Percentiles rank a stretch among this genome's conserved stretches.
phyloP scores from a whole-genome alignment of 1,140 invertebrate species.

The Spodoptera frugiperda region DNA sequence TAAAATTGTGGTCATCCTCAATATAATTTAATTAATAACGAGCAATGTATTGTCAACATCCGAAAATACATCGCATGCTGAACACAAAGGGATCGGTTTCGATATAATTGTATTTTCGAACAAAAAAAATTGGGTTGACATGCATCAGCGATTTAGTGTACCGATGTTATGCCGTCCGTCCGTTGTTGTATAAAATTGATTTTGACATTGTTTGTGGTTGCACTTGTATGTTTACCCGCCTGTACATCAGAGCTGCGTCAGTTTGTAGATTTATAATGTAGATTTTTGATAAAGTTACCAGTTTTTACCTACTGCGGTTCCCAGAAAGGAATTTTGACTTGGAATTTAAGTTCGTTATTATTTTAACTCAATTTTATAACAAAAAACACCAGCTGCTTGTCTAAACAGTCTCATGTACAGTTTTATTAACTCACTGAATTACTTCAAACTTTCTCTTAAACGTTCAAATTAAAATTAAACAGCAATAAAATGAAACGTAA shows the following conservation, averaged over 20 bases:
- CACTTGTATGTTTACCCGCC: constrained; percentile 24
- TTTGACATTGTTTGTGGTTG: constrained; percentile 43
- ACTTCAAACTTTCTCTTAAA: no score
- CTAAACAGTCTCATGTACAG: background rate
- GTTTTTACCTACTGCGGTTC: background rate
- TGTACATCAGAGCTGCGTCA: constrained; percentile 5
- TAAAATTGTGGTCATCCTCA: background rate
- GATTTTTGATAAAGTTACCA: background rate
- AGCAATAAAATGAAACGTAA: constrained; percentile 8
- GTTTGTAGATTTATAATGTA: constrained; percentile 10
- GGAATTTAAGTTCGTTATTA: no score
- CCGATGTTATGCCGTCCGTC: constrained; percentile 25
- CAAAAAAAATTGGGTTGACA: constrained; percentile 60
- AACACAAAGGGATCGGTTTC: constrained; percentile 50
- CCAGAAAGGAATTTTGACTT: no score
- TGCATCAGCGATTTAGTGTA: constrained; percentile 39
- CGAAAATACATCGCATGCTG: constrained; percentile 14
- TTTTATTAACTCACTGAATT: no score
- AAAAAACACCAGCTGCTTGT: no score
- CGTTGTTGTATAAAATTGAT: constrained; percentile 41
- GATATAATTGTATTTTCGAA: constrained; percentile 56
- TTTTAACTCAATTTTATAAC: no score
- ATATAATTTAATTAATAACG: constrained; percentile 12
- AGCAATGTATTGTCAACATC: constrained; percentile 32
- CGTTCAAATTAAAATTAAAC: constrained; percentile 2